Evolutionary conservation across 2,888 invertebrate species (phyloP), one percentile per base, ranked within the genome.

Genomic region (Antheraea assamensis): DNA sequence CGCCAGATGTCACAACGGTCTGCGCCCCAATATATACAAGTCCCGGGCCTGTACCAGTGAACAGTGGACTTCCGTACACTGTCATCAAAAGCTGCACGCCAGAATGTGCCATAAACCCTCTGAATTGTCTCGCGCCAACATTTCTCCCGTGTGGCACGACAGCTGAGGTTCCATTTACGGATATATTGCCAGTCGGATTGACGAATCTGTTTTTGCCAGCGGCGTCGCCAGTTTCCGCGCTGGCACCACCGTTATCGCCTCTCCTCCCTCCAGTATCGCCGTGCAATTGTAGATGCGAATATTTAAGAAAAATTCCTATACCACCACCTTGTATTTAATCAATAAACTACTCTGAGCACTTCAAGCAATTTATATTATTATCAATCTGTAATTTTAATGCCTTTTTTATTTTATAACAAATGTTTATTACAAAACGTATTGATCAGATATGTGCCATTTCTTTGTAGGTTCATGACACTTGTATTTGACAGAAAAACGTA

Each of bases 301-400:
- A 84, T 78, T 82, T 91, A 21, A 91, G 84, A 74, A 91, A 90
- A 75, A 88, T 91, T 10, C 89, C 90, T 0, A 88, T 92, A 8
- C 88, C 90, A 1, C 92, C 92, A 0, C 92, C 92, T 2, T 83
- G 83, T 78, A 83, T 92, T 64, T 90, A 84, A 81, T 71, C 72
- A 35, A 19, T 71, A 49, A 27, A 2, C 66, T 55, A 30, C 0
- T 27, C 10, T 24, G 1, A 61, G 15, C 10, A 15, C 10, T 35
- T 35, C 35, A 10, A 42, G 42, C 13, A 42, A 42, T 42, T 13
- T 2, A 10, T 42, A 13, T 42, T 42, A 13, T 13, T 13, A 13
- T 10, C 10, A 42, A 42, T 42, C 8, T 42, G 42, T 42, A 42
- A 13, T 42, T 42, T 1, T 42, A 42, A 42, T 42, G 42, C 13